phyloP scores from a whole-genome alignment of 2,888 invertebrate genomes.

The Bedellia somnulentella region DNA sequence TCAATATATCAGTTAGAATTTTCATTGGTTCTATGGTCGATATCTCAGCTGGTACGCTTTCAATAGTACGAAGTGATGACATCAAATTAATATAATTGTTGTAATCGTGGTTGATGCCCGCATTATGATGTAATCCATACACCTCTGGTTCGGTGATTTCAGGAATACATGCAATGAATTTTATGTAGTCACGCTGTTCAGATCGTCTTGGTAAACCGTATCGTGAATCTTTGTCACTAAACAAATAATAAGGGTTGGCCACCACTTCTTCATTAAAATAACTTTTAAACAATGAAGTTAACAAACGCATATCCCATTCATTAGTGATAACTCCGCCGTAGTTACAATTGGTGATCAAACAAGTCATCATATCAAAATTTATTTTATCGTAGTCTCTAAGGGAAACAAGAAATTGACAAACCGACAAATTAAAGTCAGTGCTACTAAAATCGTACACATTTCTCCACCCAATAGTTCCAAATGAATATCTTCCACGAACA shows the following conservation, averaged over 20 bases:
- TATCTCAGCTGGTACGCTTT: constrained; percentile 61
- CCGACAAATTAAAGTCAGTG: constrained; percentile 82
- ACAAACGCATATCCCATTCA: constrained; percentile 79
- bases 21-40: constrained; percentile 68
- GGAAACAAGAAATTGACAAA: constrained; percentile 80
- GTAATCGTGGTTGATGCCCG: constrained; percentile 84
- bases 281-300: constrained; percentile 73
- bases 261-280: constrained; percentile 72
- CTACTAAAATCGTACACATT: constrained; percentile 85
- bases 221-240: constrained; percentile 55
- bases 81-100: constrained; percentile 73
- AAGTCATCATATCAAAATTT: constrained; percentile 82
- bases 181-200: constrained; percentile 72
- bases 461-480: constrained; percentile 85
- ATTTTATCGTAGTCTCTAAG: constrained; percentile 76
- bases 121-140: constrained; percentile 88
- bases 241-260: constrained; percentile 64
- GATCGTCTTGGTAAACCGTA: constrained; percentile 72
- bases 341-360: constrained; percentile 89
- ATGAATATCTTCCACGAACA: constrained; percentile 78
- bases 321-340: constrained; percentile 88
- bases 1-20: constrained; percentile 61
- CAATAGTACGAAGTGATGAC: constrained; percentile 73
- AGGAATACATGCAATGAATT: constrained; percentile 76
- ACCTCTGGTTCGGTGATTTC: constrained; percentile 81